phyloP scores from a whole-genome alignment of 1,140 invertebrate genomes.

The Bombus affinis region DNA sequence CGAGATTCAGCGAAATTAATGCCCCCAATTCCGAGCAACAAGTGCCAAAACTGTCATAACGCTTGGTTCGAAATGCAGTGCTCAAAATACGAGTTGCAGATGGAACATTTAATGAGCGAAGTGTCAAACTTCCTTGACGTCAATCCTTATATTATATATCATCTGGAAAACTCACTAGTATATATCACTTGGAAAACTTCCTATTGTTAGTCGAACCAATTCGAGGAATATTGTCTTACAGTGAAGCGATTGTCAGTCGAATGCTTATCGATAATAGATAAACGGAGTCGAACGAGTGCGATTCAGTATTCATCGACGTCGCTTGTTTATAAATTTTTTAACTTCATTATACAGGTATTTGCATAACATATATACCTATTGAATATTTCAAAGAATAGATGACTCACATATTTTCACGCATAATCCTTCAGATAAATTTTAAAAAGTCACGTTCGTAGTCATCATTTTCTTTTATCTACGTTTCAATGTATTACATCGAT shows the following conservation, averaged over 20 bases:
- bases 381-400: too few species aligned
- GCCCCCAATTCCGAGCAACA: constrained; percentile 8
- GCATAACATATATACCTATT: too few species aligned
- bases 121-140: neutral
- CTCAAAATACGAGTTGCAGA: constrained; percentile 4
- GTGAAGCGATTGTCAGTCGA: too few species aligned
- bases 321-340: too few species aligned
- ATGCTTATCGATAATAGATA: too few species aligned
- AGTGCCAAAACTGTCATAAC: constrained; percentile 29
- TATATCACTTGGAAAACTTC: neutral
- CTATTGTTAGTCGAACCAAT: neutral
- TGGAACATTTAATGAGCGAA: neutral
- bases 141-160: neutral
- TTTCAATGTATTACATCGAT: neutral
- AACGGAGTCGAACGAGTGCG: too few species aligned
- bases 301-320: too few species aligned
- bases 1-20: constrained; percentile 21
- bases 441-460: too few species aligned
- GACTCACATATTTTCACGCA: too few species aligned
- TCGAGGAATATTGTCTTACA: neutral
- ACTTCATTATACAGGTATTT: too few species aligned
- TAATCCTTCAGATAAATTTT: too few species aligned
- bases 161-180: neutral
- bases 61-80: neutral
- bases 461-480: neutral